Evolutionary conservation across 2,797 vertebrate species (phyloP).

Genomic region (Ceryle rudis): DNA sequence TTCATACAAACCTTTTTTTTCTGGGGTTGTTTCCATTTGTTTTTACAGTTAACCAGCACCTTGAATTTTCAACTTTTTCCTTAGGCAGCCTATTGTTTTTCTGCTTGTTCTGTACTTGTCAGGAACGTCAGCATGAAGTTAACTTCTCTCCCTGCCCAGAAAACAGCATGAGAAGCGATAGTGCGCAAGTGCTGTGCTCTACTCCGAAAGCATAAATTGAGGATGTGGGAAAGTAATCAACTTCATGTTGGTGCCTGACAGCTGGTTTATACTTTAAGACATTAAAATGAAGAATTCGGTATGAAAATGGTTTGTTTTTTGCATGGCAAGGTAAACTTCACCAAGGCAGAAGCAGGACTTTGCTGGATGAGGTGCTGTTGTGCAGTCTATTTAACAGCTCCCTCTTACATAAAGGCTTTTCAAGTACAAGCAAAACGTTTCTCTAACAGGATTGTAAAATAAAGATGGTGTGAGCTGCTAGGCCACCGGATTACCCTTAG

Average conservation of each 20-base stretch:
- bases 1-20: background rate
- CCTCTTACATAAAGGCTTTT: background rate
- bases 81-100: background rate
- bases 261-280: background rate
- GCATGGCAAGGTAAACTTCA: background rate
- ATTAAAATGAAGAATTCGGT: background rate
- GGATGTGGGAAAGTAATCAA: background rate
- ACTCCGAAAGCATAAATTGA: background rate
- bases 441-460: background rate
- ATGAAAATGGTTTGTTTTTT: background rate
- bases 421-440: background rate
- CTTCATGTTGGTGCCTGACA: background rate
- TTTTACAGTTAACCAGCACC: background rate
- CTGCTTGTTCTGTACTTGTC: background rate
- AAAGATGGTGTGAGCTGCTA: background rate
- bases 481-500: constrained; percentile 23
- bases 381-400: background rate
- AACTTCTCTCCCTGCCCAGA: background rate
- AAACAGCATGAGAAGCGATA: background rate
- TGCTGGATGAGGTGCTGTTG: background rate
- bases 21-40: background rate
- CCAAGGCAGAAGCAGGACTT: background rate
- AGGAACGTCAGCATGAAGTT: background rate
- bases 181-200: background rate
- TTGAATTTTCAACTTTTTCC: background rate